Percentiles rank a stretch among this genome's conserved stretches.
These are phyloP conservation scores for Pangasius macronema DNA, from an alignment of 2,797 vertebrate genomes.

Conservation along the genomic window DNA sequence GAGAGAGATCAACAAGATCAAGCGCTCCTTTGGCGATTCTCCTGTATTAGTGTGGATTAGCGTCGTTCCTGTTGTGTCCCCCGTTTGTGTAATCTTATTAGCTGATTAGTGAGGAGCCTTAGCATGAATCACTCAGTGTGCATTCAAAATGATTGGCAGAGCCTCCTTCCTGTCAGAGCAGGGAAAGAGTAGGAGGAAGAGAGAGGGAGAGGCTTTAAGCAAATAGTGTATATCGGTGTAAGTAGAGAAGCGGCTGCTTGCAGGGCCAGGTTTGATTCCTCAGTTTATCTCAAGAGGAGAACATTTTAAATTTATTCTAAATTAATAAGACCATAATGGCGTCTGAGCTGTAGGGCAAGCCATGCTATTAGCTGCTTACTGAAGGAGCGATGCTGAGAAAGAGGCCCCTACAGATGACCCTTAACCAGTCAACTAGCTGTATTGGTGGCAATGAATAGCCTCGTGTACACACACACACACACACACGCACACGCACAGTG, in stretches of 20 bases:
- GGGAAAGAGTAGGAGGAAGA: slow-evolving; percentile 15
- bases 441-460: slow-evolving; percentile 40
- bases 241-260: not conserved
- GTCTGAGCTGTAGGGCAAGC: not conserved
- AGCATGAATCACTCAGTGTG: slow-evolving; percentile 31
- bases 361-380: not conserved
- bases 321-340: not conserved
- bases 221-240: not conserved
- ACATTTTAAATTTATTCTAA: not conserved
- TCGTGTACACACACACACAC: slow-evolving; percentile 23
- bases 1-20: slow-evolving; percentile 15
- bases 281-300: not conserved
- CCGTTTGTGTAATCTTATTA: slow-evolving; percentile 39
- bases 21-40: not conserved
- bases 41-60: slow-evolving; percentile 26
- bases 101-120: slow-evolving; percentile 35
- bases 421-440: slow-evolving; percentile 36
- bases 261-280: not conserved
- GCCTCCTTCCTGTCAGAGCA: slow-evolving; percentile 31
- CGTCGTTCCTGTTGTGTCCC: slow-evolving; percentile 23
- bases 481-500: slow-evolving; percentile 16
- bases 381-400: not conserved
- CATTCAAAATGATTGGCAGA: slow-evolving; percentile 23
- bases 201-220: not conserved
- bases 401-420: slow-evolving; percentile 30